These are phyloP conservation scores for Pollenia amentaria DNA, from an alignment of 2,888 invertebrate genomes.

Conservation along the genomic window DNA sequence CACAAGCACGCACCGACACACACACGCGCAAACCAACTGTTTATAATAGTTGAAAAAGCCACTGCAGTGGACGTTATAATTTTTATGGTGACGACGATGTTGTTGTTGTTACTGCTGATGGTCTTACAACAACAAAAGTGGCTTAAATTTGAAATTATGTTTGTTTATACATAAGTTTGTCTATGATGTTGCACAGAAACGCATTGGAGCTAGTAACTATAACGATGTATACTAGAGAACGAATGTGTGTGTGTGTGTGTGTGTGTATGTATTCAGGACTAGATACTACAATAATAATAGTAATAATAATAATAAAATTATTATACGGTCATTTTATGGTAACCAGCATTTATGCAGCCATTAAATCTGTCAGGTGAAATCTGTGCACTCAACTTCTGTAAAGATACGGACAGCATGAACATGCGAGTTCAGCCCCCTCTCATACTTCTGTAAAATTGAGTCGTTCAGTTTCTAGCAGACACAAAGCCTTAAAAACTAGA, in stretches of 20 bases:
- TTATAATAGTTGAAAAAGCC: conserved; percentile 36
- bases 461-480: not conserved
- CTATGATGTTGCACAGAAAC: conserved; percentile 7
- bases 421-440: conserved; percentile 3
- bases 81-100: conserved; percentile 41
- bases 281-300: conserved; percentile 29
- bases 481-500: conserved; percentile 8
- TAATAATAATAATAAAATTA: conserved; percentile 73
- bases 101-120: conserved; percentile 6
- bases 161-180: not conserved
- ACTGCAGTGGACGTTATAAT: conserved; percentile 70
- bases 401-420: conserved; percentile 9
- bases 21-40: not conserved
- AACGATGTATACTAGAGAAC: not conserved
- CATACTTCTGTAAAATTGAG: too few relatives aligned
- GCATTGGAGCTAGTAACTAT: conserved; percentile 18
- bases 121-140: conserved; percentile 37
- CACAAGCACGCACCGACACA: not conserved
- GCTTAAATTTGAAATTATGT: not conserved
- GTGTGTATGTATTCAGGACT: not conserved
- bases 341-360: conserved; percentile 78
- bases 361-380: conserved; percentile 79
- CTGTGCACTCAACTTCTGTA: conserved; percentile 71
- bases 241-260: not conserved
- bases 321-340: conserved; percentile 77